Evolutionary conservation across 2,888 invertebrate species (phyloP), one percentile per base, ranked within the genome.

Genomic region (Tolmerus cingulatus): DNA sequence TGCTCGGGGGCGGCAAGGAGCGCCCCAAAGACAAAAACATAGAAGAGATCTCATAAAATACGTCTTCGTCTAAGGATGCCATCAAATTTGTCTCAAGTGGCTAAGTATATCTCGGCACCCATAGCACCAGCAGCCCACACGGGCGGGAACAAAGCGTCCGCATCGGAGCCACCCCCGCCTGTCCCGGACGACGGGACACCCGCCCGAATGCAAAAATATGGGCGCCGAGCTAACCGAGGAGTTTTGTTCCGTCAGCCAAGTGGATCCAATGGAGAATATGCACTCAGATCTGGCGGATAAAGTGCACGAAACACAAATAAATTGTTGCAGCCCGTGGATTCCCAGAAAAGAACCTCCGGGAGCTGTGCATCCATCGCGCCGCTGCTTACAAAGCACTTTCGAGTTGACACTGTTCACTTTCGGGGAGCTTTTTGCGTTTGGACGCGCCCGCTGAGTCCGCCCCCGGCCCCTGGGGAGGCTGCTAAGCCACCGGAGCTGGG

Each of bases 81-180:
- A 78, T 85, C 81, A 87, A 87, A 87, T 82, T 76, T 81, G 86
- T 87, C 87, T 87, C 86, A 87, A 86, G 86, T 86, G 86, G 87
- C 77, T 66, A 87, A 77, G 79, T 78, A 87, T 78, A 78, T 87
- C 79, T 79, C 57, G 19, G 74, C 66, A 87, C 85, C 43, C 74
- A 27, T 85, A 74, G 74, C 74, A 85, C 87, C 27, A 78, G 9
- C 55, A 14, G 37, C 78, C 34, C 27, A 27, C 79, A 55, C 37
- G 30, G 66, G 23, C 77, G 23, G 40, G 37, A 81, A 51, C 81
- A 55, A 30, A 82, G 57, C 82, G 37, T 27, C 57, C 66, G 66
- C 12, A 66, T 66, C 27, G 27, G 23, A 66, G 14, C 66, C 8
- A 27, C 12, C 19, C 66, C 19, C 66, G 23, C 23, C 51, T 23